Percentiles rank a stretch among this genome's conserved stretches.
Conservation (phyloP, 2,113 vertebrate species). For the Salvelinus namaycush region DNA sequence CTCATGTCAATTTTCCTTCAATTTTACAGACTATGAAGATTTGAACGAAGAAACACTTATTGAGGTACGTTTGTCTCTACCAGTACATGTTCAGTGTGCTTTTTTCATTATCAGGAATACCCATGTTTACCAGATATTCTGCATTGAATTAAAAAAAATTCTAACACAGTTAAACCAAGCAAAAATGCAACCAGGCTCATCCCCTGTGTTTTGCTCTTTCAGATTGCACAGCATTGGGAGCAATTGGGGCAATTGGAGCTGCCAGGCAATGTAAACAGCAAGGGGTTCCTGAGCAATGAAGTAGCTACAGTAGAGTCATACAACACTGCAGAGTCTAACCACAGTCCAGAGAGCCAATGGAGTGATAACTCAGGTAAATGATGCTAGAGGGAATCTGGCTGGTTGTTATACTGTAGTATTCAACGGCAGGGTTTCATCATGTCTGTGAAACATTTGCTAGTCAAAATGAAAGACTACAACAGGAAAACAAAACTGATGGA, state of each 20-base stretch:
- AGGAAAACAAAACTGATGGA: not conserved
- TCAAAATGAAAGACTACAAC: not conserved
- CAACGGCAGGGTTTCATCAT: not conserved
- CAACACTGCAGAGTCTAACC: slow-evolving; percentile 5
- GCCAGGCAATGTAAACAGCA: slow-evolving; percentile 35
- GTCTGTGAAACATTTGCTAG: slow-evolving; percentile 13
- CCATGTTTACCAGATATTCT: slow-evolving; percentile 48
- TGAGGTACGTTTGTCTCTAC: slow-evolving; percentile 57
- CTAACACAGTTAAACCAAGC: slow-evolving; percentile 7
- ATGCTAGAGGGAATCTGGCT: not conserved
- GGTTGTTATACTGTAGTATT: not conserved
- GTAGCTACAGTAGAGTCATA: slow-evolving; percentile 39
- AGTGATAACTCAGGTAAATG: slow-evolving; percentile 76
- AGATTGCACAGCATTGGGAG: slow-evolving; percentile 64
- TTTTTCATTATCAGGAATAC: slow-evolving; percentile 69
- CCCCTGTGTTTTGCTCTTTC: slow-evolving; percentile 54
- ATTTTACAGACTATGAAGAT: slow-evolving; percentile 41
- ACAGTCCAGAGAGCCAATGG: slow-evolving; percentile 72
- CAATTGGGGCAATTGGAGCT: slow-evolving; percentile 41
- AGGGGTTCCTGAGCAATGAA: slow-evolving; percentile 70
- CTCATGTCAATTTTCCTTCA: slow-evolving; percentile 11
- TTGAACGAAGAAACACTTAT: slow-evolving; percentile 53
- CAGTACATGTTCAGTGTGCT: slow-evolving; percentile 25
- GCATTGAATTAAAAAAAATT: not conserved
- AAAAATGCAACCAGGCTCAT: slow-evolving; percentile 46